Base-by-base conservation (phyloP, 1,140 invertebrate genomes). In the Colletes latitarsis region DNA sequence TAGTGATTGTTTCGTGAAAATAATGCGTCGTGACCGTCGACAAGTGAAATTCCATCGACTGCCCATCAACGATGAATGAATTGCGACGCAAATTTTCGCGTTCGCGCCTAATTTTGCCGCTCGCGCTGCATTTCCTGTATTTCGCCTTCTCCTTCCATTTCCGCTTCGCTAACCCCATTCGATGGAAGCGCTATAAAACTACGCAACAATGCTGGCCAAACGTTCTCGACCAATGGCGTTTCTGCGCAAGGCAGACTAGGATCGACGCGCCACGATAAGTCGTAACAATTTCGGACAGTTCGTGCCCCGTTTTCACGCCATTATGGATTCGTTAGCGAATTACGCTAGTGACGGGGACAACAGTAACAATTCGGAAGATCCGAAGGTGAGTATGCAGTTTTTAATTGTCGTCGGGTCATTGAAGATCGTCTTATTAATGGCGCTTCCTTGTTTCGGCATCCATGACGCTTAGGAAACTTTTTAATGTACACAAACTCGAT, bases 311-410 rank as follows among this genome's bases (percentile, higher is more conserved):
- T 80, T 79, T 53, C n/a, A 83, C 90, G 84, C 86, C 90, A 91
- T 92, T 83, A 96, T 93, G 93, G 92, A 93, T 81, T 93, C 93
- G 21, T 84, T 93, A 62, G 89, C 90, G 62, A 93, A 92, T 90
- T 93, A 93, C 82, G 90, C 86, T 46, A 93, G 93, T 80, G 93
- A 93, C 77, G 93, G 90, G 57, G 93, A 93, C 70, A 93, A 92
- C 72, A 93, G 92, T 84, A 91, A 92, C 64, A 90, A 92, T 90
- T 93, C 92, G 17, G 87, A 91, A 63, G 91, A 93, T 53, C 43
- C 82, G 39, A 92, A 93, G 90, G 93, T 93, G 84, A 88, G 82
- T 41, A 41, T 19, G 8, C 14, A 14, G 1, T 4, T n/a, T 9
- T 14, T 58, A 9, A 10, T 39, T 52, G 6, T 17, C 9, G 43